phyloP scores from a whole-genome alignment of 2,888 invertebrate genomes.

The Cryptophagus acutangulus region DNA sequence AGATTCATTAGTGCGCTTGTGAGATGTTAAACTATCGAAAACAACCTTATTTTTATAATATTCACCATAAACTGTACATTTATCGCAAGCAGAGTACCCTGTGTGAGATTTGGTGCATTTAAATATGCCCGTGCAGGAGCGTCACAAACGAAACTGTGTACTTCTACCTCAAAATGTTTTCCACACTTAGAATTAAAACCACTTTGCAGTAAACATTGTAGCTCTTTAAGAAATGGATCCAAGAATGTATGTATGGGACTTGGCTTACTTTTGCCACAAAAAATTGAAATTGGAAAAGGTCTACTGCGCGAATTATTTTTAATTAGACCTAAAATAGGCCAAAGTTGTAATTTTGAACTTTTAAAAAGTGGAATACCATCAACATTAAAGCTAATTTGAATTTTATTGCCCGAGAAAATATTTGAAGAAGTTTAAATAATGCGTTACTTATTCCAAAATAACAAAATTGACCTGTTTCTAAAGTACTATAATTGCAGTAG shows the following conservation, averaged over 20 bases:
- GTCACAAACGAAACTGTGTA: no score
- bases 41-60: not conserved
- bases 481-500: slow-evolving; percentile 4
- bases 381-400: not conserved
- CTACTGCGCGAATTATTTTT: not conserved
- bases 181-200: no score
- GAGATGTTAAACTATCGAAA: not conserved
- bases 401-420: not conserved
- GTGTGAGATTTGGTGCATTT: slow-evolving; percentile 17
- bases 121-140: no score
- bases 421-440: not conserved
- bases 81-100: slow-evolving; percentile 17
- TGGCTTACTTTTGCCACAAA: slow-evolving; percentile 8
- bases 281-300: slow-evolving; percentile 5
- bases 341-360: not conserved
- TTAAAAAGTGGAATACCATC: not conserved
- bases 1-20: not conserved
- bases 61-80: slow-evolving; percentile 2
- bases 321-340: slow-evolving; percentile 1
- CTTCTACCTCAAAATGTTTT: no score
- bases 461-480: slow-evolving; percentile 13
- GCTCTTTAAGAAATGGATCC: no score
- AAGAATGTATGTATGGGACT: no score
- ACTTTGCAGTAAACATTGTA: no score
- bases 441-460: slow-evolving; percentile 8